Percentiles rank a stretch among this genome's conserved stretches.
phyloP scores from a whole-genome alignment of 2,888 invertebrate genomes.

The Drosophila longiperda region DNA sequence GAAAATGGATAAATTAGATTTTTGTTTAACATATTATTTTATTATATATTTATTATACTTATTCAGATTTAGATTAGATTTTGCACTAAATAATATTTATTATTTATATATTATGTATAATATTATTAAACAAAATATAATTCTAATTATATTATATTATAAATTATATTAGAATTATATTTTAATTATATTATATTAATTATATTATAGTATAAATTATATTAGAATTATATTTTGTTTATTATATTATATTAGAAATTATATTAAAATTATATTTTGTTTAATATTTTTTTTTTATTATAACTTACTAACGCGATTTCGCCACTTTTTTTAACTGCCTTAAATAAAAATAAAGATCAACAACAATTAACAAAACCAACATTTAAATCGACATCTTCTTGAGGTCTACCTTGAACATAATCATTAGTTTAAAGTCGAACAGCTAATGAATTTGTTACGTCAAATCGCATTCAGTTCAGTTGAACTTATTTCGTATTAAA shows the following conservation, averaged over 20 bases:
- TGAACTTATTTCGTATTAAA: conserved; percentile 32
- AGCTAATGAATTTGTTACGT: conserved; percentile 39
- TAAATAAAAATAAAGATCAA: conserved; percentile 4
- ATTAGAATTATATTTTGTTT: background rate
- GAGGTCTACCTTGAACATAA: conserved; percentile 27
- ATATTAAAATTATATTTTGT: background rate
- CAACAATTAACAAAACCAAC: conserved; percentile 35
- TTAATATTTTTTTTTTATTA: background rate
- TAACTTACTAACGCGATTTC: background rate
- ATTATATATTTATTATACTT: background rate
- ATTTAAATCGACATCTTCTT: background rate
- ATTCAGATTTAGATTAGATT: background rate
- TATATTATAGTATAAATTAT: background rate
- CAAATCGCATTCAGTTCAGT: conserved; percentile 19
- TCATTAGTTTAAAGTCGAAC: conserved; percentile 24
- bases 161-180: background rate
- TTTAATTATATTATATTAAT: background rate
- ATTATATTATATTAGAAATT: background rate
- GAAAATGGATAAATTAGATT: background rate
- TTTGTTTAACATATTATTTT: background rate
- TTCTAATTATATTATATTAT: too few species aligned
- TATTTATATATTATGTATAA: background rate
- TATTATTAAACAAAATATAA: too few species aligned
- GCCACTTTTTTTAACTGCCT: background rate
- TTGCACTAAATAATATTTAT: background rate